A percentile compares a stretch with the other conserved stretches of the same genome.
phyloP scores from a whole-genome alignment of 2,113 vertebrate genomes.

The Sprattus sprattus region DNA sequence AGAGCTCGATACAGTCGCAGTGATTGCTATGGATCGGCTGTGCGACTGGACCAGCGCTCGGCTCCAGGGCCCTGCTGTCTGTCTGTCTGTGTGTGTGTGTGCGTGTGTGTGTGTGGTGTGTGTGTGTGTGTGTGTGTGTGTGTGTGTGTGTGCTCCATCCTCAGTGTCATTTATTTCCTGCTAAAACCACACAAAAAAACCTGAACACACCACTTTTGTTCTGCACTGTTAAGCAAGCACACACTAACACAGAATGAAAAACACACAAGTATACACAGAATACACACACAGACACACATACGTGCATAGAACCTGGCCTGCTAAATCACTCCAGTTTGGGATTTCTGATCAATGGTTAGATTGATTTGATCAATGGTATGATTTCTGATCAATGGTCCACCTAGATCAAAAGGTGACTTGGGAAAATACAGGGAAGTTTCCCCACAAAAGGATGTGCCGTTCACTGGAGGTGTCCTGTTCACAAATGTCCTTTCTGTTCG shows the following conservation, averaged over 20 bases:
- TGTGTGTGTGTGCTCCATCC: conserved; percentile 29
- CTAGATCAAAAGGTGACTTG: background rate
- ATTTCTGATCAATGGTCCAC: background rate
- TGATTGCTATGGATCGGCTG: conserved; percentile 74
- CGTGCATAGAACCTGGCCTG: background rate
- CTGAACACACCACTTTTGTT: background rate
- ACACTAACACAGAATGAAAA: background rate
- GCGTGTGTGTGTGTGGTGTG: background rate
- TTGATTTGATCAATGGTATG: too few species aligned
- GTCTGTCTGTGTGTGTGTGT: background rate
- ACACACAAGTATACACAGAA: background rate
- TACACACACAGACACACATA: background rate
- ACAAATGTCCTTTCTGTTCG: background rate
- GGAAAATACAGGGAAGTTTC: background rate
- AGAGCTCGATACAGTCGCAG: conserved; percentile 65
- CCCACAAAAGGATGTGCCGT: background rate
- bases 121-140: background rate
- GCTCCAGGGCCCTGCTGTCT: background rate
- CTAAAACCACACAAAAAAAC: background rate
- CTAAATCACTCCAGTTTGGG: background rate
- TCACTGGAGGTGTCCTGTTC: background rate
- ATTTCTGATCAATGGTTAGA: background rate
- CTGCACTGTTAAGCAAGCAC: background rate
- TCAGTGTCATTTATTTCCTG: conserved; percentile 69
- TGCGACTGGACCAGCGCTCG: conserved; percentile 24